A percentile compares a stretch with the other conserved stretches of the same genome.
Evolutionary conservation across 2,888 invertebrate species (phyloP).

Genomic region (Conchocele bisecta): DNA sequence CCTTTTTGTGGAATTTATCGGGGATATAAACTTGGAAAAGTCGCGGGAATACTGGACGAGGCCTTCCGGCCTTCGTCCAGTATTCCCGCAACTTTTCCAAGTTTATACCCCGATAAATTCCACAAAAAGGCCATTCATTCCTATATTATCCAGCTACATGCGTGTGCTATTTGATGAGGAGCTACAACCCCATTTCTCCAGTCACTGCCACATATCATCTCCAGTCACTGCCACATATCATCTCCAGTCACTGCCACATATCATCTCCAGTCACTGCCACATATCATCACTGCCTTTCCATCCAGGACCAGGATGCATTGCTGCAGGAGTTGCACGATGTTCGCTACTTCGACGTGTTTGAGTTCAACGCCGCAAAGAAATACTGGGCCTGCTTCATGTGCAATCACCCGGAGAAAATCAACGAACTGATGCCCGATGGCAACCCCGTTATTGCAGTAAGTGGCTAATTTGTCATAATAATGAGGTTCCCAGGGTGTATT

Average conservation of each 20-base stretch:
- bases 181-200: too few relatives aligned
- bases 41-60: too few relatives aligned
- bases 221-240: background rate
- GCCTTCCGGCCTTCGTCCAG: too few relatives aligned
- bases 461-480: slow-evolving; percentile 12
- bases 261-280: background rate
- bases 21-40: too few relatives aligned
- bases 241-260: background rate
- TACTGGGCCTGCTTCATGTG: slow-evolving; percentile 97
- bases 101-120: too few relatives aligned
- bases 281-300: background rate
- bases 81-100: too few relatives aligned
- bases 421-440: slow-evolving; percentile 91
- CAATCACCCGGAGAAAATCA: slow-evolving; percentile 94
- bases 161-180: too few relatives aligned
- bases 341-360: slow-evolving; percentile 96
- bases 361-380: slow-evolving; percentile 87
- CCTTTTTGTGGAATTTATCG: too few relatives aligned
- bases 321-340: slow-evolving; percentile 92
- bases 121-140: too few relatives aligned
- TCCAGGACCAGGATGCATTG: slow-evolving; percentile 89
- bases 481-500: too few relatives aligned
- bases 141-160: too few relatives aligned
- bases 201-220: background rate
- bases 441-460: slow-evolving; percentile 90